Conservation (phyloP, 2,797 vertebrate species). For the Schizothorax lantsangensis region DNA sequence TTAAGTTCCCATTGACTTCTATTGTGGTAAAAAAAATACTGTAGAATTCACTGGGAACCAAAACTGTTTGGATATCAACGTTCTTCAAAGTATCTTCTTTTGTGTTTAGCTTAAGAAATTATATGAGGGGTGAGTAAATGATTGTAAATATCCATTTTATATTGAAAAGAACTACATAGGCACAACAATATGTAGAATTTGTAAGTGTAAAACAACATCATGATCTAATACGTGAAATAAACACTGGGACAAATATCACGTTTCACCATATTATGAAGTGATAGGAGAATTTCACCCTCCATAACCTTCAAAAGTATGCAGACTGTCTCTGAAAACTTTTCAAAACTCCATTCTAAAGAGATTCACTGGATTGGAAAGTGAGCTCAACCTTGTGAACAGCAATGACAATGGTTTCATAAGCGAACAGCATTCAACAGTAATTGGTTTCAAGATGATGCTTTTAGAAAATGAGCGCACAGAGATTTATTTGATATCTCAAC, state of each 20-base stretch:
- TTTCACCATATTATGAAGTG: background rate
- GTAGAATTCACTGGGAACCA: background rate
- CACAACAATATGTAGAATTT: background rate
- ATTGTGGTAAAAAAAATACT: background rate
- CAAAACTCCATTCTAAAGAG: conserved; percentile 1
- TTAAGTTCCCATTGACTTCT: background rate
- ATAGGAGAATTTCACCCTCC: background rate
- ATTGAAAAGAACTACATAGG: background rate
- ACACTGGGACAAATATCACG: background rate
- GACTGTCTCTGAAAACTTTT: conserved; percentile 10
- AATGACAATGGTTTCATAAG: conserved; percentile 35
- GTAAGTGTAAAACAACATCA: background rate
- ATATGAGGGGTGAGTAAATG: background rate
- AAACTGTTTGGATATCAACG: background rate
- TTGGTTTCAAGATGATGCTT: conserved; percentile 59
- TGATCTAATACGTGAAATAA: background rate
- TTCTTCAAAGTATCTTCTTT: background rate
- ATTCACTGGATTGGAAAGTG: conserved; percentile 13
- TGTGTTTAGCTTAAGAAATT: background rate
- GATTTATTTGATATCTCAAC: conserved; percentile 59
- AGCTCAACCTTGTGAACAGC: conserved; percentile 11
- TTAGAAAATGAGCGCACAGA: conserved; percentile 55
- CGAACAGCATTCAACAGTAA: conserved; percentile 50
- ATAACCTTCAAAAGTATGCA: conserved; percentile 1
- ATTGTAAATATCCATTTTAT: background rate